Base-by-base conservation (phyloP, 2,797 vertebrate species). In the Bucorvus abyssinicus region DNA sequence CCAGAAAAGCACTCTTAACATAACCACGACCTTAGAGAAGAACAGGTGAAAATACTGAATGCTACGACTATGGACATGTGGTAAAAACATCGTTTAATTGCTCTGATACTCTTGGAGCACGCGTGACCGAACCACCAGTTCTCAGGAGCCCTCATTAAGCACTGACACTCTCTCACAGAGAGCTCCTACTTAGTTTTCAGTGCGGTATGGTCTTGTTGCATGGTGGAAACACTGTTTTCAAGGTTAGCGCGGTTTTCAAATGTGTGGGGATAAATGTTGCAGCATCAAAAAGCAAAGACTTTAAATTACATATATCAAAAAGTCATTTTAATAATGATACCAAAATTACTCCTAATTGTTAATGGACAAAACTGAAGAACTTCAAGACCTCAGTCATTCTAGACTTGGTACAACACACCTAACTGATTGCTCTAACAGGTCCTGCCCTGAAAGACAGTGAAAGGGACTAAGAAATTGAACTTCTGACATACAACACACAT, bases 1-100 rank as follows among this genome's bases (percentile, higher is more conserved):
- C 74, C 84, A 84, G 67, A 75, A 78, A 82, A 90, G 77, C 64
- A 50, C 34, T 93, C 69, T 61, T 68, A 89, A 47, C 52, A 27
- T 50, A 55, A 50, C 42, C 64, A 12, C 52, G 69, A 90, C 65
- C 70, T 81, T 53, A 61, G 69, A 70, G 61, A 71, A 75, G 57
- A 86, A 49, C 30, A 49, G 65, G 38, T 90, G 52, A 88, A 90
- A 81, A 81, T 61, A 75, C 42, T 13, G 38, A 86, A 73, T 4
- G 1, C 32, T 88, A 42, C 20, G 22, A 17, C 65, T 75, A n/a
- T 16, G 56, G 65, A 29, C 57, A 27, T 81, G 75, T 86, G 77
- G 49, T 78, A 81, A 93, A 89, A 81, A 45, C 50, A 21, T 82
- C 4, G 21, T 65, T 76, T 89, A 69, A 87, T 73, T 76, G 47